phyloP scores from a whole-genome alignment of 2,113 vertebrate genomes.

The Tinamus guttatus region DNA sequence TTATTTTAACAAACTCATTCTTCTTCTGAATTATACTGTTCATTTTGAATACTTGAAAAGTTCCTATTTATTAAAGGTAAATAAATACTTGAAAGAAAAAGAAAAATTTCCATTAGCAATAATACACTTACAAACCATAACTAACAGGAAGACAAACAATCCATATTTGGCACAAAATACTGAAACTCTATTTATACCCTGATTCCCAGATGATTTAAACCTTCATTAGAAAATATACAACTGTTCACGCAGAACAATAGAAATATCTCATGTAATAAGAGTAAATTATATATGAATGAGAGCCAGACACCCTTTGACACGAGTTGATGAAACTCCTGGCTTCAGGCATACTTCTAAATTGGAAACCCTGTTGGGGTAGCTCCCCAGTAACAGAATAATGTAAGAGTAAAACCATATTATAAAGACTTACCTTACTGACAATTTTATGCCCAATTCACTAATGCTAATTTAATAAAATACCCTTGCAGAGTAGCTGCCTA shows the following conservation, averaged over 20 bases:
- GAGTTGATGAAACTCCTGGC: slow-evolving; percentile 47
- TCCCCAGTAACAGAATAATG: slow-evolving; percentile 46
- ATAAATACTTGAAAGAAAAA: slow-evolving; percentile 25
- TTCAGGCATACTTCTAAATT: slow-evolving; percentile 49
- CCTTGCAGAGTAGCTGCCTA: slow-evolving; percentile 45
- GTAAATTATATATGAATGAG: slow-evolving; percentile 58
- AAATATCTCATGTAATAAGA: slow-evolving; percentile 43
- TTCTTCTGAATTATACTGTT: not conserved
- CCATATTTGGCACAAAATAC: slow-evolving; percentile 47
- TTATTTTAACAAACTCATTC: slow-evolving; percentile 9
- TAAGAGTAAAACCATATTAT: slow-evolving; percentile 23
- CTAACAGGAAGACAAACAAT: slow-evolving; percentile 58
- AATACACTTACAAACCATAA: slow-evolving; percentile 47
- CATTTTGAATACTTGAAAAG: slow-evolving; percentile 19
- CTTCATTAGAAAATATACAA: slow-evolving; percentile 68
- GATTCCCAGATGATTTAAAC: slow-evolving; percentile 67
- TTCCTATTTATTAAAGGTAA: not conserved
- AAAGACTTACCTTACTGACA: slow-evolving; percentile 64
- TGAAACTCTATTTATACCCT: slow-evolving; percentile 47
- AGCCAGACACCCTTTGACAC: slow-evolving; percentile 62
- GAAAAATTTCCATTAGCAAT: slow-evolving; percentile 30
- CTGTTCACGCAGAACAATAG: slow-evolving; percentile 60
- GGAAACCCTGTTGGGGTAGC: slow-evolving; percentile 61
- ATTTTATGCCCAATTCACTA: slow-evolving; percentile 68
- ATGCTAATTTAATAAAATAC: slow-evolving; percentile 66